Evolutionary conservation across 2,797 vertebrate genomes (phyloP).

Genomic region (Gadopsis marmoratus): DNA sequence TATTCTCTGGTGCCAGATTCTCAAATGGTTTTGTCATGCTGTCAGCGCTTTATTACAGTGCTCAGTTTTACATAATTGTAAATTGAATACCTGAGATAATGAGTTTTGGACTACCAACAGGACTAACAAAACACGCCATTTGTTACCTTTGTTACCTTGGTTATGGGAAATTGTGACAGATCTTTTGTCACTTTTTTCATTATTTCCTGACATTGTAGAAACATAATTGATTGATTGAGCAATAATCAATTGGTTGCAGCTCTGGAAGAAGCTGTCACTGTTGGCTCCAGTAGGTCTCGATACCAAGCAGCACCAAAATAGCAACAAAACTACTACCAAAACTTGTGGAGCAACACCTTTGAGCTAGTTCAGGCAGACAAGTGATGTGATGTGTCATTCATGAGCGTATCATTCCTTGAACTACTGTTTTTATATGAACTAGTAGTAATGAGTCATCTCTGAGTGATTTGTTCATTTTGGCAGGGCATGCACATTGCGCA

Average conservation of each 20-base stretch:
- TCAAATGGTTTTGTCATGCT: background rate
- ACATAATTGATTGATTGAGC: background rate
- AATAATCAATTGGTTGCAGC: background rate
- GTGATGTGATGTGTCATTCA: no score
- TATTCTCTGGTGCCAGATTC: background rate
- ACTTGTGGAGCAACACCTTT: background rate
- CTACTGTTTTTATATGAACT: no score
- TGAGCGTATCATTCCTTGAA: no score
- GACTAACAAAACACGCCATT: background rate
- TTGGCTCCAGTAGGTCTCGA: background rate
- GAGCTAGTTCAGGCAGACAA: background rate
- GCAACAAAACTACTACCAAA: background rate
- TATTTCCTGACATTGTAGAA: background rate
- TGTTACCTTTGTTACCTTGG: background rate
- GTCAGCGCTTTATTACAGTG: no score
- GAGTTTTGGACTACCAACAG: background rate
- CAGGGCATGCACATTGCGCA: no score
- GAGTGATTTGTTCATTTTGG: no score
- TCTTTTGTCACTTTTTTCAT: background rate
- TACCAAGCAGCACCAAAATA: background rate
- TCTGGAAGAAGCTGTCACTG: background rate
- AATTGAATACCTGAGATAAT: background rate
- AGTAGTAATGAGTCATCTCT: no score
- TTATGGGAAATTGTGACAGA: background rate
- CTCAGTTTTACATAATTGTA: background rate